A percentile compares a stretch with the other conserved stretches of the same genome.
phyloP scores from a whole-genome alignment of 2,888 invertebrate species.

The Physocephala rufipes region DNA sequence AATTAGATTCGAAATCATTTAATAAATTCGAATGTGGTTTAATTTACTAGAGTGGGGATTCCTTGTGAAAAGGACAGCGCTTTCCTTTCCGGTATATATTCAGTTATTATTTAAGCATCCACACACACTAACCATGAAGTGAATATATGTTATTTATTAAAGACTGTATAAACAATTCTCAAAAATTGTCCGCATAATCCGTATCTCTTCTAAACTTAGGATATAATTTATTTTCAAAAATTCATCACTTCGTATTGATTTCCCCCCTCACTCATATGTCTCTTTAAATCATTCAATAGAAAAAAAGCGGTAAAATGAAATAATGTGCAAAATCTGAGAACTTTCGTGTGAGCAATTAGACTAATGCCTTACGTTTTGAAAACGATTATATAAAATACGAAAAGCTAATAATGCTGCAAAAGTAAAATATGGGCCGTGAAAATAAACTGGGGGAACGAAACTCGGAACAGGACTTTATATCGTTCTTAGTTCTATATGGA shows the following conservation, averaged over 20 bases:
- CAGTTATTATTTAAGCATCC: constrained; percentile 16
- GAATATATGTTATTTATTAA: constrained; percentile 6
- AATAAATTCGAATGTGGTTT: background rate
- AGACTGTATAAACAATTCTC: constrained; percentile 1
- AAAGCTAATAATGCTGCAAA: too few relatives aligned
- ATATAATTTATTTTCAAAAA: constrained; percentile 28
- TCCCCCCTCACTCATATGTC: too few relatives aligned
- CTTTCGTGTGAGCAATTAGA: too few relatives aligned
- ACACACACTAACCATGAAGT: constrained; percentile 16
- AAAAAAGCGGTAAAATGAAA: too few relatives aligned
- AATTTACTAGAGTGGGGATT: background rate
- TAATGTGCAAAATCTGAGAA: too few relatives aligned
- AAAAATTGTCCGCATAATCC: constrained; percentile 11
- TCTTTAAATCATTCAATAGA: too few relatives aligned
- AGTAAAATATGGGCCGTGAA: too few relatives aligned
- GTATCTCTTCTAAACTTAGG: constrained; percentile 1
- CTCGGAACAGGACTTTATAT: too few relatives aligned
- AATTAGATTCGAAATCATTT: background rate
- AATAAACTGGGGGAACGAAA: too few relatives aligned
- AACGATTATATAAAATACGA: too few relatives aligned
- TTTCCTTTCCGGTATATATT: constrained; percentile 27
- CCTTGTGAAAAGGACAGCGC: constrained; percentile 23
- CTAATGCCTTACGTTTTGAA: too few relatives aligned
- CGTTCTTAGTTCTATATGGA: too few relatives aligned
- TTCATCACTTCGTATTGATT: background rate